phyloP scores from a whole-genome alignment of 2,113 vertebrate genomes.

The Pedionomus torquatus region DNA sequence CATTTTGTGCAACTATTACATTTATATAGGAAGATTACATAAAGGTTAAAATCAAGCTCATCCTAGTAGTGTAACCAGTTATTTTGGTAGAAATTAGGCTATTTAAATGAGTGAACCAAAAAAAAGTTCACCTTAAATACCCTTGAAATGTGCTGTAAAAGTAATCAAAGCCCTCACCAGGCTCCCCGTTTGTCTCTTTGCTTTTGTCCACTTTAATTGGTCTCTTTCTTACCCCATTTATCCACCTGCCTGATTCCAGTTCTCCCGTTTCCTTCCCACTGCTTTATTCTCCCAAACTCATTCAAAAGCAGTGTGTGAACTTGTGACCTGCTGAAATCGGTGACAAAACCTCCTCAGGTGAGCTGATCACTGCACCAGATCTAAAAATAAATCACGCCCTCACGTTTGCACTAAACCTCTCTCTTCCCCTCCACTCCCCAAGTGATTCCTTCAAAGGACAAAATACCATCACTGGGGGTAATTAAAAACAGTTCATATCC shows the following conservation, averaged over 20 bases:
- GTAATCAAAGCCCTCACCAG: neutral
- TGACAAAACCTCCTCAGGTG: neutral
- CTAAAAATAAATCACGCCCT: neutral
- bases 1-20: neutral
- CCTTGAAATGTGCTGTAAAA: neutral
- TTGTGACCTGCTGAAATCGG: neutral
- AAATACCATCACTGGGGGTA: neutral
- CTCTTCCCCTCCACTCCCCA: neutral
- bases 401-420: fast-evolving
- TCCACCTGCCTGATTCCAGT: neutral
- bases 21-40: neutral
- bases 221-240: neutral
- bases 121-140: neutral
- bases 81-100: conserved; percentile 8
- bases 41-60: neutral
- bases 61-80: neutral
- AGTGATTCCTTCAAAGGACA: neutral
- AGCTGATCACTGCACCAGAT: neutral
- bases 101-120: neutral
- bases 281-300: neutral
- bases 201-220: neutral
- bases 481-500: conserved; percentile 2
- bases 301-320: neutral
- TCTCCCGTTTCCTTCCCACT: neutral
- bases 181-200: neutral